Evolutionary conservation across 2,113 vertebrate species (phyloP), one percentile per base, ranked within the genome.

Genomic region (Phodopus roborovskii): DNA sequence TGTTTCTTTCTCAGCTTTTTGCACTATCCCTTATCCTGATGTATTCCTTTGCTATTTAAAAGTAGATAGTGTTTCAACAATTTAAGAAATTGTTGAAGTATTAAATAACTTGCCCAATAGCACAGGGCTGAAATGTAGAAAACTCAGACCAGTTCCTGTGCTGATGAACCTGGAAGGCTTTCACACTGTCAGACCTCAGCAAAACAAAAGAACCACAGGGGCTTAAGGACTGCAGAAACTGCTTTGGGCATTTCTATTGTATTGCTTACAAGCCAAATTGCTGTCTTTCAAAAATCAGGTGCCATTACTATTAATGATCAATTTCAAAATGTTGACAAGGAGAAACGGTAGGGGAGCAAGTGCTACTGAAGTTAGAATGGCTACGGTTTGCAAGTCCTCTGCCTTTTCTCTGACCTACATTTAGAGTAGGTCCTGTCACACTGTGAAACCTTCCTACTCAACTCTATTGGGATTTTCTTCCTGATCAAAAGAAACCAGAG

Each of bases 321-420:
- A 91, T 77, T 81, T 94, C 20, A 79, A 96, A 91, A 87, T 88
- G 94, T 64, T 82, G 60, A 94, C 26, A 93, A 95, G 83, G 24
- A 91, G 74, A 64, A 48, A 45, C 26, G 45, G 24, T 60, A 74
- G 60, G 89, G 19, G 68, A 60, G 77, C 85, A 91, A 64, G 68
- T 70, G 42, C n/a, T 92, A 53, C 50, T 68, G 50, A 33, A 62
- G 39, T n/a, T 53, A 86, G 17, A 89, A 39, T 68, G 33, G 39
- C 3, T 88, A 15, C 26, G 30, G 73, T 96, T 90, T 90, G 66
- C 74, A 77, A 96, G 42, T 90, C 36, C 82, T 20, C 48, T 39
- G n/a, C 20, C 24, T 28, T 75, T 33, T 73, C 48, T 66, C 71
- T 73, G 82, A 60, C 75, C 17, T 9, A 33, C 3, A 42, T 50